Conservation (phyloP, 2,113 vertebrate genomes). For the Nerophis lumbriciformis region DNA sequence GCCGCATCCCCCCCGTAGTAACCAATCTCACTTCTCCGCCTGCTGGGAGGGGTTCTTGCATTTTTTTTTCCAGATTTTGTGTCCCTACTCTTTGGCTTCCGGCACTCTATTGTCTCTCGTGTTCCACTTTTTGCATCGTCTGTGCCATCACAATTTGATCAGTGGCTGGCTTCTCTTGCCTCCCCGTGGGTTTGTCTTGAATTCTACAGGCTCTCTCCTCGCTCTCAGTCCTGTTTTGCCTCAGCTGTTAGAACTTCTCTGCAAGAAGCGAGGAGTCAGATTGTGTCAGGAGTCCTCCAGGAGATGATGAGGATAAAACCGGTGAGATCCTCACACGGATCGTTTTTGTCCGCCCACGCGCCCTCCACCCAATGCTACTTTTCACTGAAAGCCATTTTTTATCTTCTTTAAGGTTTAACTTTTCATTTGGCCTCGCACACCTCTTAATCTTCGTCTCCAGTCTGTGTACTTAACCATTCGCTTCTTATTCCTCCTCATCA, state of each 20-base stretch:
- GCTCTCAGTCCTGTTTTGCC: conserved; percentile 16
- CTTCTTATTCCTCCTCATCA: conserved; percentile 9
- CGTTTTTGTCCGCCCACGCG: conserved; percentile 23
- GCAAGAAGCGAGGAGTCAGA: no score
- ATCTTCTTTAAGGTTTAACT: conserved; percentile 35
- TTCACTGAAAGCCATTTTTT: conserved; percentile 51
- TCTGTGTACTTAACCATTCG: conserved; percentile 19
- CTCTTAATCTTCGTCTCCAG: conserved; percentile 20
- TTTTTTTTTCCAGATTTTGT: conserved; percentile 10
- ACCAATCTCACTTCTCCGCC: conserved; percentile 26
- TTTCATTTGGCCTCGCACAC: conserved; percentile 32
- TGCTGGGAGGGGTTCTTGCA: conserved; percentile 17
- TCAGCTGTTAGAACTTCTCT: not conserved
- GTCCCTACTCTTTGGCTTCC: conserved; percentile 14
- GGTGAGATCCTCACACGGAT: conserved; percentile 44
- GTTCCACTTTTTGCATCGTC: conserved; percentile 5
- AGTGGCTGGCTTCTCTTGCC: not conserved
- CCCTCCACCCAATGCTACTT: conserved; percentile 7
- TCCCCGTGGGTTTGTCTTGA: conserved; percentile 9
- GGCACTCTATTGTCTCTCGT: conserved; percentile 9
- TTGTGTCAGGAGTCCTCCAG: no score
- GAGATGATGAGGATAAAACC: conserved; percentile 57
- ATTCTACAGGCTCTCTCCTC: conserved; percentile 9
- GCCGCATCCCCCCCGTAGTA: conserved; percentile 23
- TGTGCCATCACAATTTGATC: conserved; percentile 1